Evolutionary conservation across 2,888 invertebrate species (phyloP), one percentile per base, ranked within the genome.

Genomic region (Antheraea assamensis): DNA sequence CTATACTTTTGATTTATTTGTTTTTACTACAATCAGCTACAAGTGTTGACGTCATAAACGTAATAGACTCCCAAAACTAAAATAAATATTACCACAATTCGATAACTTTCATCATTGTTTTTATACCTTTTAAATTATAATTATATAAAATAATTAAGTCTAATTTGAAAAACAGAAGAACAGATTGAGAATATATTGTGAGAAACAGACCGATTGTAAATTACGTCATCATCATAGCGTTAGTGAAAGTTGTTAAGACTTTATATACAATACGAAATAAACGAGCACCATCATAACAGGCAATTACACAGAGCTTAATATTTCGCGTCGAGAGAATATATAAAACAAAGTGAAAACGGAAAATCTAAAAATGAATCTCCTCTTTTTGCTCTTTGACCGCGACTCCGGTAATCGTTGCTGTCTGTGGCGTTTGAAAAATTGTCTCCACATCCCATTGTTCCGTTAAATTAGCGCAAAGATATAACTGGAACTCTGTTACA

Each of bases 351-450:
- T 31, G 68, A 24, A 58, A 70, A 58, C 68, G 49, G 74, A 75
- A 76, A 77, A 77, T 73, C 76, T 72, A 70, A 75, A 75, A 77
- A 77, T 73, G 72, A 68, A 31, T 74, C 75, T 76, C 72, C 73
- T 77, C 76, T 79, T 78, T 76, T 78, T 78, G 79, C 74, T 77
- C 75, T 70, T 72, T 78, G 76, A 49, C 71, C 74, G 72, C 55
- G 70, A 70, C 58, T 55, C 42, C 47, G 70, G 70, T 70, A 42
- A 73, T 73, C 58, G 78, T 72, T 73, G 70, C 78, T 81, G 81
- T 73, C 72, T 19, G 70, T 81, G 80, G 76, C 82, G 79, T 76
- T 78, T 82, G 82, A 82, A 81, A 81, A 81, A 82, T 81, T 74
- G 80, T 74, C 78, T 76, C 73, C 70, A 72, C 70, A 71, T 72